These are phyloP conservation scores for Cecidostiba fungosa DNA, from an alignment of 2,888 invertebrate species.

Conservation along the genomic window DNA sequence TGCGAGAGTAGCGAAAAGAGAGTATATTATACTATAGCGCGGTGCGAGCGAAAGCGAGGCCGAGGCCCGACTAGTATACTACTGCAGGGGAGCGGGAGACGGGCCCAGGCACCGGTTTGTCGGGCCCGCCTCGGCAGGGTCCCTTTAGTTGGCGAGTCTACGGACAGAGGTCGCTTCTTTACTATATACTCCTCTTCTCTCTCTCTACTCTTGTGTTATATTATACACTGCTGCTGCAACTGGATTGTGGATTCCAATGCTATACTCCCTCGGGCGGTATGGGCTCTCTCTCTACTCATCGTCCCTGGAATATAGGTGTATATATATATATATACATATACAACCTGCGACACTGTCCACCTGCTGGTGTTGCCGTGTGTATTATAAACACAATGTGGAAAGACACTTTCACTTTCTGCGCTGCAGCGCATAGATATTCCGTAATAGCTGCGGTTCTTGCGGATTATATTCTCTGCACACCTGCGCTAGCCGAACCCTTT, in stretches of 20 bases:
- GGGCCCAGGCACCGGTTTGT: conserved; percentile 4
- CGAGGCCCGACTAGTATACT: conserved; percentile 37
- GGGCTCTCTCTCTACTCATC: neutral
- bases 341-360: neutral
- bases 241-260: neutral
- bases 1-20: neutral
- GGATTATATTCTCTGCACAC: neutral
- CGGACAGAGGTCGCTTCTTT: conserved; percentile 51
- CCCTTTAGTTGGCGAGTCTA: conserved; percentile 52
- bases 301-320: neutral
- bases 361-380: neutral
- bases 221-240: neutral
- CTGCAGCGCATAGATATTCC: neutral
- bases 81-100: conserved; percentile 20
- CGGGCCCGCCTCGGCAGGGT: conserved; percentile 34
- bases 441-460: neutral
- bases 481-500: neutral
- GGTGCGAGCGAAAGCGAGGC: conserved; percentile 39
- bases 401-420: conserved; percentile 12
- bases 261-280: neutral
- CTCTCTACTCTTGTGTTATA: neutral
- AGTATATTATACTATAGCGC: neutral
- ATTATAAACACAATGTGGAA: neutral
- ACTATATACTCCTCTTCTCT: neutral
- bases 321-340: neutral